phyloP scores from a whole-genome alignment of 2,888 invertebrate species.

The Idaea dimidiata region DNA sequence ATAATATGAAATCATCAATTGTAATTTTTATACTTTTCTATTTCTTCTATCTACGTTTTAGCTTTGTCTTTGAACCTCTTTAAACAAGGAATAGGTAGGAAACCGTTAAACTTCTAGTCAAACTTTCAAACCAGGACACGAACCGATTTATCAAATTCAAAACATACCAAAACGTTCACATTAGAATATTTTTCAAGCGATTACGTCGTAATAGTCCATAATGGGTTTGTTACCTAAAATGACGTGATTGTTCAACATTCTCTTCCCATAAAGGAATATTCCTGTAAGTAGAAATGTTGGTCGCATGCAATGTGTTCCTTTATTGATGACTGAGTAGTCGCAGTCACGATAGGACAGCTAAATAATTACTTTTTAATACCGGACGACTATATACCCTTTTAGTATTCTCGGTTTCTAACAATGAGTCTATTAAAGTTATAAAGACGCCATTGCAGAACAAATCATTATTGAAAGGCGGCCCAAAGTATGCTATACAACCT shows the following conservation, averaged over 20 bases:
- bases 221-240: slow-evolving; percentile 10
- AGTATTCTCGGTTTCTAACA: background rate
- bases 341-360: slow-evolving; percentile 23
- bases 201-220: slow-evolving; percentile 7
- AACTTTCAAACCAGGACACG: background rate
- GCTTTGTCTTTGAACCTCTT: too few relatives aligned
- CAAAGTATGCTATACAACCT: too few relatives aligned
- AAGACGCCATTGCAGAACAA: too few relatives aligned
- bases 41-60: too few relatives aligned
- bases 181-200: background rate
- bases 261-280: slow-evolving; percentile 11
- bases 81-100: too few relatives aligned
- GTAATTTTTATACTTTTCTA: too few relatives aligned
- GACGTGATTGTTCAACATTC: slow-evolving; percentile 18
- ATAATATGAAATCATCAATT: too few relatives aligned
- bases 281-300: background rate
- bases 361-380: slow-evolving; percentile 22
- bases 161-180: background rate
- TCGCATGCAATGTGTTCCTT: slow-evolving; percentile 9
- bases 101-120: too few relatives aligned
- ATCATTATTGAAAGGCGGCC: too few relatives aligned
- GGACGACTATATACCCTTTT: slow-evolving; percentile 19
- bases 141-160: background rate
- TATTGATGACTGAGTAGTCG: slow-evolving; percentile 18
- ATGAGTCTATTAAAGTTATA: too few relatives aligned